Percentiles rank a stretch among this genome's conserved stretches.
These are phyloP conservation scores for Latrodectus elegans DNA, from an alignment of 2,888 invertebrate species.

Conservation along the genomic window DNA sequence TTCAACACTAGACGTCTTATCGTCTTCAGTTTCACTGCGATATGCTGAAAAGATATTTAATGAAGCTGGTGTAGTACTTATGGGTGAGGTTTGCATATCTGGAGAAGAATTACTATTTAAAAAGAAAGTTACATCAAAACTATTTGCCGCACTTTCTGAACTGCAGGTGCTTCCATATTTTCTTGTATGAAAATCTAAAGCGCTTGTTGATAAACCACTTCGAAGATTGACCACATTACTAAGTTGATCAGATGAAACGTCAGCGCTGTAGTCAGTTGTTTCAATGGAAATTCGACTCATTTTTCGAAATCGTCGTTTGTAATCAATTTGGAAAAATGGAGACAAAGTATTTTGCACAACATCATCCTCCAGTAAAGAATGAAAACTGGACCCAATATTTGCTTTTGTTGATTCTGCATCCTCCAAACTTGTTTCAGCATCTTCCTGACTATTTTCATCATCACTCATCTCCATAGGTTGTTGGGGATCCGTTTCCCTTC, in stretches of 20 bases:
- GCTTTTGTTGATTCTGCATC: conserved; percentile 69
- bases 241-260: conserved; percentile 68
- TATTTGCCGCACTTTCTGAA: conserved; percentile 73
- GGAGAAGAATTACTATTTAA: conserved; percentile 60
- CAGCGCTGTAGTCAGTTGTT: conserved; percentile 67
- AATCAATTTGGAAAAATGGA: conserved; percentile 69
- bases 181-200: conserved; percentile 66
- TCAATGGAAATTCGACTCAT: conserved; percentile 64
- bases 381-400: conserved; percentile 68
- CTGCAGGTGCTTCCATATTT: conserved; percentile 72
- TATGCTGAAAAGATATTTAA: conserved; percentile 47
- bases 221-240: conserved; percentile 63
- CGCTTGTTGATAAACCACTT: conserved; percentile 58
- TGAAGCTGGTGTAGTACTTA: conserved; percentile 54
- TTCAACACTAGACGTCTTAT: conserved; percentile 63
- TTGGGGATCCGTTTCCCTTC: conserved; percentile 80
- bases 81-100: conserved; percentile 47
- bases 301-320: conserved; percentile 62
- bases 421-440: conserved; percentile 58
- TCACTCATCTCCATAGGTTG: conserved; percentile 71
- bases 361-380: conserved; percentile 65
- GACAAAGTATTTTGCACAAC: conserved; percentile 64
- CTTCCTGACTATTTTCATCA: conserved; percentile 57
- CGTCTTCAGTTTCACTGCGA: conserved; percentile 59
- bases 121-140: conserved; percentile 72